Conservation (phyloP, 2,797 vertebrate species). For the Acrossocheilus wenchowensis region DNA sequence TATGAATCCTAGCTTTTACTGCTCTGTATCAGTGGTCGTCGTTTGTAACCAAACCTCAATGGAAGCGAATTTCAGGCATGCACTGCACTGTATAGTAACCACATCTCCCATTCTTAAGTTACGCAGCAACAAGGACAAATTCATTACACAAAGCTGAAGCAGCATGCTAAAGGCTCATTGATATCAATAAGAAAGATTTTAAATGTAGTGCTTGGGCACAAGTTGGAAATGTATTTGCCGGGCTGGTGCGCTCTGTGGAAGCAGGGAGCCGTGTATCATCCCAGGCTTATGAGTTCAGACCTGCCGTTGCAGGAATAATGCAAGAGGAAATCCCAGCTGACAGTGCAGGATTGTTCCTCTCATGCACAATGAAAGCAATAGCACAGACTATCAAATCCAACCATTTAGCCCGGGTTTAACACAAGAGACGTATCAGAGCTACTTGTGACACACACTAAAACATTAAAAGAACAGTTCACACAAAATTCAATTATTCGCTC, state of each 20-base stretch:
- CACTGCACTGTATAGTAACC: not conserved
- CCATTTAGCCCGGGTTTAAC: not conserved
- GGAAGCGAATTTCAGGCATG: not conserved
- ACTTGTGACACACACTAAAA: conserved; percentile 12
- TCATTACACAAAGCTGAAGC: conserved; percentile 65
- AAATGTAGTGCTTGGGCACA: conserved; percentile 64
- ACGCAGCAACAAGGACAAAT: not conserved
- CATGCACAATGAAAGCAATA: conserved; percentile 35
- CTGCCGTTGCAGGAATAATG: conserved; percentile 39
- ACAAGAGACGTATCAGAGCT: not conserved
- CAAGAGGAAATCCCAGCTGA: conserved; percentile 40
- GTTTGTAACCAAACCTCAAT: not conserved
- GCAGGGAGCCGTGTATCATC: conserved; percentile 43
- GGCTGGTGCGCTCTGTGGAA: conserved; percentile 6
- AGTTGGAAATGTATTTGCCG: conserved; percentile 39
- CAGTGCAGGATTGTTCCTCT: conserved; percentile 41
- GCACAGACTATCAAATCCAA: conserved; percentile 36
- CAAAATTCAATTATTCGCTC: conserved; percentile 1
- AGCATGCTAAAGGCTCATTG: conserved; percentile 67
- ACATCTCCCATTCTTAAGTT: not conserved
- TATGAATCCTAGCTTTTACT: conserved; percentile 51
- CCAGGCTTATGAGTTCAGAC: conserved; percentile 28
- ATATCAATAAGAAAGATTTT: conserved; percentile 65
- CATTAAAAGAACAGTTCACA: conserved; percentile 6
- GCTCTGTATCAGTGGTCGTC: not conserved